Percentiles rank a stretch among this genome's conserved stretches.
Evolutionary conservation across 2,113 vertebrate species (phyloP).

Genomic region (Sclerurus mexicanus): DNA sequence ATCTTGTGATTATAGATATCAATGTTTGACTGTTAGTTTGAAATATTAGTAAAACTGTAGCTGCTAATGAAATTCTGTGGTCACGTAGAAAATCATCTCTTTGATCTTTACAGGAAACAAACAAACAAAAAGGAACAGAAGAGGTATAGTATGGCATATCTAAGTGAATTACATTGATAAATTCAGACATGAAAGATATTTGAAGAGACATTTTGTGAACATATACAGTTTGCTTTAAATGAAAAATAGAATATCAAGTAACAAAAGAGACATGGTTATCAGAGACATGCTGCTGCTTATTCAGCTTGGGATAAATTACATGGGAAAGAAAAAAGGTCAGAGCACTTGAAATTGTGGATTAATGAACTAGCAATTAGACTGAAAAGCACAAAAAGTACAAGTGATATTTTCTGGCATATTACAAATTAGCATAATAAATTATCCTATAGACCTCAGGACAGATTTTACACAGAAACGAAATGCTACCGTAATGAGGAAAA

Average conservation of each 20-base stretch:
- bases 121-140: neutral
- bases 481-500: neutral
- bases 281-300: neutral
- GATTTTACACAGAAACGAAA: neutral
- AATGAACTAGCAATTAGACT: neutral
- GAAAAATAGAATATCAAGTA: neutral
- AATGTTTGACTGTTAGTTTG: neutral
- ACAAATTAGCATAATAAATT: constrained; percentile 8
- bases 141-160: neutral
- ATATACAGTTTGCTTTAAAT: neutral
- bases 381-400: neutral
- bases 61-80: neutral
- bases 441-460: neutral
- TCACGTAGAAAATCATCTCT: neutral
- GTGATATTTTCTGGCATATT: constrained; percentile 10
- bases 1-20: neutral
- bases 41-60: neutral
- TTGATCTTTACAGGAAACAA: neutral
- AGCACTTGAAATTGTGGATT: neutral
- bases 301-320: constrained; percentile 1
- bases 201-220: neutral
- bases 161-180: neutral
- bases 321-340: constrained; percentile 23
- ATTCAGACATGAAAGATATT: neutral
- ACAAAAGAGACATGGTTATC: neutral